Evolutionary conservation across 2,888 invertebrate genomes (phyloP).

Genomic region (Zygothrica quintamaculata): DNA sequence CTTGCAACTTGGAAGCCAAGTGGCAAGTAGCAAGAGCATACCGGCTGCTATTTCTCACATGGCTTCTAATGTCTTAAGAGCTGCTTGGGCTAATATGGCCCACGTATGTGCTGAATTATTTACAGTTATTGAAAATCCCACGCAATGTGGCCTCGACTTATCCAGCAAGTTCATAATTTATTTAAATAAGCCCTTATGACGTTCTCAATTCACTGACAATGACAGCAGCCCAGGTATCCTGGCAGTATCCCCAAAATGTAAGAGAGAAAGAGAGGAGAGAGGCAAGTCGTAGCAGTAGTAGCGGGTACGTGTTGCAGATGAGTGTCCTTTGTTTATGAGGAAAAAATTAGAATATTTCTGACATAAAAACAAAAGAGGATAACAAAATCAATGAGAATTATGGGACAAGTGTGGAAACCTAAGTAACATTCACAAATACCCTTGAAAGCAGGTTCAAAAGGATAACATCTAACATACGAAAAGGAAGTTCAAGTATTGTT

Average conservation of each 20-base stretch:
- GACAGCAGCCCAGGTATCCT: constrained; percentile 34
- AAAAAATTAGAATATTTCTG: constrained; percentile 76
- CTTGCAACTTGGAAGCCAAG: too few species aligned
- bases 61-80: constrained; percentile 63
- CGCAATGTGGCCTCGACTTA: constrained; percentile 27
- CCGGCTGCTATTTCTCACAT: constrained; percentile 71
- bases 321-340: constrained; percentile 28
- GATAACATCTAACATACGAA: too few species aligned
- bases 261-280: background rate
- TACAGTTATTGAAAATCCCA: constrained; percentile 70
- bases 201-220: constrained; percentile 80
- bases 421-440: too few species aligned
- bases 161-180: constrained; percentile 71
- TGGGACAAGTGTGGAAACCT: constrained; percentile 6
- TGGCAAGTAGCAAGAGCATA: too few species aligned
- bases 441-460: too few species aligned
- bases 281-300: background rate
- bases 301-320: constrained; percentile 3
- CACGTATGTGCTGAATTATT: constrained; percentile 73
- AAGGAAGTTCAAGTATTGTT: too few species aligned
- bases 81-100: constrained; percentile 63
- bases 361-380: constrained; percentile 74
- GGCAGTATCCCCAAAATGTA: constrained; percentile 5
- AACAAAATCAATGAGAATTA: constrained; percentile 62
- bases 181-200: constrained; percentile 81